Conservation (phyloP, 2,113 vertebrate genomes). For the Campylomormyrus numenius region DNA sequence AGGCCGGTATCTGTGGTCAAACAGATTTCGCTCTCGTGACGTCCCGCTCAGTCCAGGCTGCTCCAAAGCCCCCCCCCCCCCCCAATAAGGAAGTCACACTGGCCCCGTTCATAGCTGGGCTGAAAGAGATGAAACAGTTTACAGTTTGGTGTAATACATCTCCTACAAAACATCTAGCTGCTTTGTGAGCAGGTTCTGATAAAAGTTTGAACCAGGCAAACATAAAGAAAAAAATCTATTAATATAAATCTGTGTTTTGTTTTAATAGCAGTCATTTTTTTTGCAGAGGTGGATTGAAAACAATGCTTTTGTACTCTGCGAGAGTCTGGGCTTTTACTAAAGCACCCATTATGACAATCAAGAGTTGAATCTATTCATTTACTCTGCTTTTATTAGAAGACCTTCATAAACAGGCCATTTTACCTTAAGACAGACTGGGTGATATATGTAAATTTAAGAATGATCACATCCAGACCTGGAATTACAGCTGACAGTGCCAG, state of each 20-base stretch:
- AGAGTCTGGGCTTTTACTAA: neutral
- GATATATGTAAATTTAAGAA: neutral
- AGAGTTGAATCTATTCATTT: neutral
- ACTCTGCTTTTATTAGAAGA: neutral
- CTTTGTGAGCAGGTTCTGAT: neutral
- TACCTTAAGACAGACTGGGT: neutral
- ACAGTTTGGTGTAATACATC: neutral
- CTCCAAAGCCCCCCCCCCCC: neutral
- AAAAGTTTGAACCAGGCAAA: neutral
- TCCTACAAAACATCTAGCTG: neutral
- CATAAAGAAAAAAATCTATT: neutral
- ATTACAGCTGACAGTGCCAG: neutral
- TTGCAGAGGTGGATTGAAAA: neutral
- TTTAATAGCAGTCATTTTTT: neutral
- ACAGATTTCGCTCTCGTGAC: neutral
- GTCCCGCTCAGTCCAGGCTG: neutral
- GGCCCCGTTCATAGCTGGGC: neutral
- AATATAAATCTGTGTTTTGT: neutral
- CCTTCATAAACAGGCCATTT: neutral
- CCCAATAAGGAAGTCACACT: neutral
- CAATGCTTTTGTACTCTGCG: neutral
- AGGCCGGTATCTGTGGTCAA: neutral
- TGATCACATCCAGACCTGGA: neutral
- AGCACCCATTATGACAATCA: neutral
- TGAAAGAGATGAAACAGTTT: neutral